Percentiles rank a stretch among this genome's conserved stretches.
Evolutionary conservation across 1,140 invertebrate species (phyloP).

Genomic region (Heliconius hermathena): DNA sequence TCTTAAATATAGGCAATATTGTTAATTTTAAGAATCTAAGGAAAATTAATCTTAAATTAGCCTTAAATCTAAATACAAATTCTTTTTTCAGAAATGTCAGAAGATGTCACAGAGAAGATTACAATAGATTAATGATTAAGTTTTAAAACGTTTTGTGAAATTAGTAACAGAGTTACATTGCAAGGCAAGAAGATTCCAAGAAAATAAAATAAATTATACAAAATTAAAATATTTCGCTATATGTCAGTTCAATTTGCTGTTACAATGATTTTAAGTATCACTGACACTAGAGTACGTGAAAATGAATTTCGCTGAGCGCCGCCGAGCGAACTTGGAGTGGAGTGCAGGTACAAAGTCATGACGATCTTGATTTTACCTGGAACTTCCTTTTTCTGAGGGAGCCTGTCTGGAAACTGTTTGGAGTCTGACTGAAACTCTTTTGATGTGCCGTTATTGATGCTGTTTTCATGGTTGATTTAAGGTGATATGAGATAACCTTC

Average conservation of each 20-base stretch:
- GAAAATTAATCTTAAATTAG: neutral
- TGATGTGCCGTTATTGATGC: neutral
- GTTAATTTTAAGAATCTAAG: neutral
- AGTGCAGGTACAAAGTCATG: neutral
- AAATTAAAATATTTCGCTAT: neutral
- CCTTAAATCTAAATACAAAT: neutral
- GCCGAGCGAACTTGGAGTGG: neutral
- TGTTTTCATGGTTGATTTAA: neutral
- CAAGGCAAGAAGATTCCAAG: neutral
- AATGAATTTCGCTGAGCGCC: neutral
- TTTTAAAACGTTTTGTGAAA: too few species aligned
- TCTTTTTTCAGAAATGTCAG: neutral
- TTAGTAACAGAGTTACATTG: neutral
- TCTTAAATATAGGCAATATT: conserved; percentile 8
- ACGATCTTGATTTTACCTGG: neutral
- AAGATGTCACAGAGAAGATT: conserved; percentile 1
- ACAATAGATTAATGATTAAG: neutral
- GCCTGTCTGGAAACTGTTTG: neutral
- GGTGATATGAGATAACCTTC: neutral
- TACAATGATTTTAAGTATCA: neutral
- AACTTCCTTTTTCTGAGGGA: neutral
- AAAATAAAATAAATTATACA: neutral
- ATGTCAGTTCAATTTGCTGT: neutral
- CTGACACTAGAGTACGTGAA: neutral
- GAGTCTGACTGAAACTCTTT: neutral